Percentiles rank a stretch among this genome's conserved stretches.
Conservation (phyloP, 2,888 invertebrate species). For the Epistrophe eligans region DNA sequence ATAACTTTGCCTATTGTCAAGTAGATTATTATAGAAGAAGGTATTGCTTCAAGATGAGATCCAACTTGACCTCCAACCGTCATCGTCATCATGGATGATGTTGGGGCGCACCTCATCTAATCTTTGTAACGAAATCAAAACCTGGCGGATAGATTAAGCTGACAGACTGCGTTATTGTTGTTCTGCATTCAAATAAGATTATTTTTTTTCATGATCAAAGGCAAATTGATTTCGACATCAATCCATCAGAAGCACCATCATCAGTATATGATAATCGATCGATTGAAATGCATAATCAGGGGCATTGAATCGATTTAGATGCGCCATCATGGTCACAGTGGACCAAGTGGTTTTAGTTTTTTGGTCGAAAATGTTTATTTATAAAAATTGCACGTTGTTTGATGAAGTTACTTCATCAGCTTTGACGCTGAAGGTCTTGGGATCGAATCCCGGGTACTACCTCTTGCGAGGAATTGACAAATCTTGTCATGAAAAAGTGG, state of each 20-base stretch:
- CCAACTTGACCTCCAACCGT: slow-evolving; percentile 52
- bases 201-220: slow-evolving; percentile 71
- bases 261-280: slow-evolving; percentile 34
- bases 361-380: not conserved
- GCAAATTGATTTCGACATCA: slow-evolving; percentile 55
- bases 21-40: not conserved
- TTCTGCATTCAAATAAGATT: slow-evolving; percentile 53
- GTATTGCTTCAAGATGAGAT: not conserved
- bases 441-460: no score
- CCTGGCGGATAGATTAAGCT: slow-evolving; percentile 6
- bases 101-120: slow-evolving; percentile 61
- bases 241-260: slow-evolving; percentile 26
- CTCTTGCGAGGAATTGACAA: no score
- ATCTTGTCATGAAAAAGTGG: no score
- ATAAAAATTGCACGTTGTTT: no score
- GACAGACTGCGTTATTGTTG: slow-evolving; percentile 26
- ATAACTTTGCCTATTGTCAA: slow-evolving; percentile 35
- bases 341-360: not conserved
- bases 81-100: slow-evolving; percentile 23
- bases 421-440: not conserved
- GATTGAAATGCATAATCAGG: slow-evolving; percentile 45
- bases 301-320: slow-evolving; percentile 32
- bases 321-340: not conserved
- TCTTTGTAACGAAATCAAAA: slow-evolving; percentile 27
- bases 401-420: no score